Evolutionary conservation across 2,797 vertebrate genomes (phyloP).

Genomic region (Sparus aurata): DNA sequence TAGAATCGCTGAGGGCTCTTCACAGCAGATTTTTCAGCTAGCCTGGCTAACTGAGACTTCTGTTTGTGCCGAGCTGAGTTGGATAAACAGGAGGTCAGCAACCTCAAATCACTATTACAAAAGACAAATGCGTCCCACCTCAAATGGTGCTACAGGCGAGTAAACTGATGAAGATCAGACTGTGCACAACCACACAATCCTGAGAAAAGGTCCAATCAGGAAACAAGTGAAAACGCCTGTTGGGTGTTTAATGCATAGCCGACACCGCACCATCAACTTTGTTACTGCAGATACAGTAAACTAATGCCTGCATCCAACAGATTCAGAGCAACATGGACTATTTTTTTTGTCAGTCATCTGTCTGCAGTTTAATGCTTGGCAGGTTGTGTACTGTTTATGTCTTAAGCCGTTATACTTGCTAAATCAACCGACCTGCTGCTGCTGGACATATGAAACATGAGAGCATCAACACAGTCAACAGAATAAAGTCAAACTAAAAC

Average conservation of each 20-base stretch:
- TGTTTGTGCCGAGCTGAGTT: neutral
- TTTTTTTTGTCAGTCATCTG: neutral
- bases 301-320: neutral
- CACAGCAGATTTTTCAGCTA: neutral
- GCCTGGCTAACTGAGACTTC: neutral
- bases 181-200: neutral
- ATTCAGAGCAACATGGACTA: neutral
- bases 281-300: neutral
- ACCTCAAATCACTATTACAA: neutral
- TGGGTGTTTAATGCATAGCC: neutral
- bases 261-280: neutral
- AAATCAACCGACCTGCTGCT: neutral
- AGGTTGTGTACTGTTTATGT: neutral
- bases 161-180: neutral
- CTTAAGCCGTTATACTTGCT: neutral
- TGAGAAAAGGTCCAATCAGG: neutral
- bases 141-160: neutral
- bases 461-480: too few species aligned
- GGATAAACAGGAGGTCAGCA: neutral
- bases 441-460: neutral
- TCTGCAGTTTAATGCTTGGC: neutral
- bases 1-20: neutral
- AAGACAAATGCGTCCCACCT: neutral
- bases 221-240: neutral
- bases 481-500: neutral